Base-by-base conservation (phyloP, 1,140 invertebrate species). In the Leucophenga varia region DNA sequence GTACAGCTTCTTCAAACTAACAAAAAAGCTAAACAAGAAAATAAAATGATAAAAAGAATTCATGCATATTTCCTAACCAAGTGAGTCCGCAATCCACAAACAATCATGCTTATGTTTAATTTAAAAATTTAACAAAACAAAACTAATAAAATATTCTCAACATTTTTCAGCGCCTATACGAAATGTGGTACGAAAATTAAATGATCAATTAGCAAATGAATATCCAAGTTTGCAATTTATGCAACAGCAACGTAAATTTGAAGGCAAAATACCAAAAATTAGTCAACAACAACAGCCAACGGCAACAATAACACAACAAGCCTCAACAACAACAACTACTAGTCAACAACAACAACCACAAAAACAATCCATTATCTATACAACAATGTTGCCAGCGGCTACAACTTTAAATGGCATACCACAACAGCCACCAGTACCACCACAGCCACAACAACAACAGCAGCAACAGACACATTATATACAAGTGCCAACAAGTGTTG, bases 241-340 rank as follows among this genome's bases (percentile, higher is more conserved):
- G 57, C 68, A 74, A 58, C 61, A 71, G 17, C 37, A 55, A 16
- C 64, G 65, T 14, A 74, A 74, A 60, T 74, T 74, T 37, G 71
- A 74, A 32, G 71, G 71, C 41, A 74, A 72, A 54, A 74, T 74
- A 63, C 71, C 71, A 58, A 73, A 71, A 57, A 44, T 70, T 56
- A 63, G 50, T 67, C 67, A 68, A 32, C 75, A 25, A 78, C 79
- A 79, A 77, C 71, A 4, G 78, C 78, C 2, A 49, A 8, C 44
- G 43, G 37, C 30, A 8, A 41, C 30, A 41, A 47, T 43, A 22
- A 16, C 25, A n/a, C 49, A 43, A 19, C 45, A 18, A 38, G 10
- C 34, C 40, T 20, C 38, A 39, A 9, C 48, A 55, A 30, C 22
- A 38, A 7, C 43, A 30, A 42, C 57, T 34, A 64, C 60, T 63